Base-by-base conservation (phyloP, 1,140 invertebrate species). In the Leptoteleia sp. region DNA sequence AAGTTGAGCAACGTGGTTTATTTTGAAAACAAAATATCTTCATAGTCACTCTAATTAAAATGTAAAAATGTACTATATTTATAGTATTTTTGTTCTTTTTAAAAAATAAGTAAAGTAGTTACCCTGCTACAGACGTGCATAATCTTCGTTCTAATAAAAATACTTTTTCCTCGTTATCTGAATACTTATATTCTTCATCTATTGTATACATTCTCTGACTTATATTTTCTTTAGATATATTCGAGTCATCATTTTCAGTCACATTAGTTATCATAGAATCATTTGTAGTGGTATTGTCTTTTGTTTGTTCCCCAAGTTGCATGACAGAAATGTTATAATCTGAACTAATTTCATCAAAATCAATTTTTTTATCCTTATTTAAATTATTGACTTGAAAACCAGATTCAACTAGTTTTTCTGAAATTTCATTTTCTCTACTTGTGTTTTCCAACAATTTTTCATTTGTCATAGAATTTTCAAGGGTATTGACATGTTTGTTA, bases 121-220 rank as follows among this genome's bases (percentile, higher is more conserved):
- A 48, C 64, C 40, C 57, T 13, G 89, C 76, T 22, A 91, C 84
- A 2, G 90, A 84, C n/a, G 91, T 87, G 5, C 91, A 89, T 31
- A 93, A 83, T 81, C 93, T 91, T 42, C 92, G 93, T 85, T 95
- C 94, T 75, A 93, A 91, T 15, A 96, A 91, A 35, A 92, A 90
- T 0, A 95, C 87, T 35, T 93, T 92, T 76, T 94, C 91, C 48
- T 94, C 93, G 59, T 88, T 87, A 86, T 95, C 94, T 37, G 93
- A 91, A 84, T 95, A 94, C 47, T 93, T 93, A 77, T 95, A 95
- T 61, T 94, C 92, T 83, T 95, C 94, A 12, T 93, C 91, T 15
- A 93, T 85, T 79, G 92, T 29, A 16, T 15, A 33, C 1, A 11
- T 31, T 33, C 15, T 0, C 12, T 52, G 16, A 8, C 15, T 29